Conservation (phyloP, 2,888 invertebrate species). For the Cantharis flavilabris region DNA sequence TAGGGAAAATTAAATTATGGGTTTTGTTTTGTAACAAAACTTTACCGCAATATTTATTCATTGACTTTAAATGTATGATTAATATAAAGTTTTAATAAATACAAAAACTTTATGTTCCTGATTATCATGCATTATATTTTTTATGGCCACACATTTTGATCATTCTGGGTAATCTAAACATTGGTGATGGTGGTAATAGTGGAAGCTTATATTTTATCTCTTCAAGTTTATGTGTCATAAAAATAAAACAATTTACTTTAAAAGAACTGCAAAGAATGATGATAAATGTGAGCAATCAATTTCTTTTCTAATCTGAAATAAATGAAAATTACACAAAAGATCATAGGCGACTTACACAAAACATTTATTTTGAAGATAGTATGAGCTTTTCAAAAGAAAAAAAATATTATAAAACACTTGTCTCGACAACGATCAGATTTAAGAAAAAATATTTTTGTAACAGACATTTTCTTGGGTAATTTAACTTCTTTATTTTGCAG, state of each 20-base stretch:
- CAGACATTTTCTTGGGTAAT: too few species aligned
- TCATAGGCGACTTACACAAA: constrained; percentile 5
- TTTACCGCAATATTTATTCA: neutral
- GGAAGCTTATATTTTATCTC: neutral
- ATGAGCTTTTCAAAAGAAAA: neutral
- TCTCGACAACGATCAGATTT: neutral
- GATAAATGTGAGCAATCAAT: constrained; percentile 12
- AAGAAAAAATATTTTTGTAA: neutral
- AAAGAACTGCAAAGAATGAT: neutral
- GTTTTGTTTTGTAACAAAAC: neutral
- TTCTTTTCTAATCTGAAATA: constrained; percentile 4
- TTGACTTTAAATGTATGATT: neutral
- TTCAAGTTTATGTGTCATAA: neutral
- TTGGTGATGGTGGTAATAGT: neutral
- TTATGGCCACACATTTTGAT: neutral
- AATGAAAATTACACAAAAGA: constrained; percentile 17
- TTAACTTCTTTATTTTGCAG: neutral
- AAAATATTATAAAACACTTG: neutral
- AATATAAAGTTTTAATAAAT: neutral
- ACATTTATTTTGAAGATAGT: neutral
- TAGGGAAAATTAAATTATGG: neutral
- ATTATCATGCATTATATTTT: neutral
- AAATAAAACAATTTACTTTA: neutral
- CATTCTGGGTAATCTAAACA: neutral
- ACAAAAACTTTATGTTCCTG: neutral